These are phyloP conservation scores for Ictalurus furcatus DNA, from an alignment of 2,113 vertebrate genomes.

Conservation along the genomic window DNA sequence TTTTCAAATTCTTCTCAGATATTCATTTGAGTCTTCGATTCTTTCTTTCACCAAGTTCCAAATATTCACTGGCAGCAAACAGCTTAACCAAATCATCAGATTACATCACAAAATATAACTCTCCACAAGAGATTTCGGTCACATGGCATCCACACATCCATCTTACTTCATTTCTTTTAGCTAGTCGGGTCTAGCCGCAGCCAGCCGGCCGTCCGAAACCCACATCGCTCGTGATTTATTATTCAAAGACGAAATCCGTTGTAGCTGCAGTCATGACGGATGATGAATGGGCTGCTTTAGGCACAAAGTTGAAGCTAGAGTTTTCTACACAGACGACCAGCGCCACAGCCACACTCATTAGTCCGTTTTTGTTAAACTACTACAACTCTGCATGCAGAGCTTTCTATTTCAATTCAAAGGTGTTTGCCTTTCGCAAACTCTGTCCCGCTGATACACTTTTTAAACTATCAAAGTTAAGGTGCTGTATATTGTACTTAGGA, in stretches of 20 bases:
- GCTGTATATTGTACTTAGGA: neutral
- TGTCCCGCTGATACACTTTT: neutral
- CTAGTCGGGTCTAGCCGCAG: neutral
- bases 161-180: constrained; percentile 20
- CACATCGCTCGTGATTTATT: constrained; percentile 9
- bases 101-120: neutral
- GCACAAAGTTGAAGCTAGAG: neutral
- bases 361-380: neutral
- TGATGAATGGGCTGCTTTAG: constrained; percentile 23
- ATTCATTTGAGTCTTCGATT: neutral
- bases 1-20: neutral
- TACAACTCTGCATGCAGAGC: neutral
- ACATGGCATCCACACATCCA: neutral
- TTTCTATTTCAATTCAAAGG: neutral
- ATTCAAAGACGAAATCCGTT: constrained; percentile 23
- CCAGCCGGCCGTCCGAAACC: constrained; percentile 5
- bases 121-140: constrained; percentile 10
- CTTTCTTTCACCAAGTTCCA: neutral
- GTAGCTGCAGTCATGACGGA: constrained; percentile 3
- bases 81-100: neutral
- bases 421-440: neutral
- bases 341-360: neutral
- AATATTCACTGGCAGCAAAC: neutral
- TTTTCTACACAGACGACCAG: constrained; percentile 10
- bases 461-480: neutral